Conservation (phyloP, 2,888 invertebrate genomes). For the Yponomeuta plumbellus region DNA sequence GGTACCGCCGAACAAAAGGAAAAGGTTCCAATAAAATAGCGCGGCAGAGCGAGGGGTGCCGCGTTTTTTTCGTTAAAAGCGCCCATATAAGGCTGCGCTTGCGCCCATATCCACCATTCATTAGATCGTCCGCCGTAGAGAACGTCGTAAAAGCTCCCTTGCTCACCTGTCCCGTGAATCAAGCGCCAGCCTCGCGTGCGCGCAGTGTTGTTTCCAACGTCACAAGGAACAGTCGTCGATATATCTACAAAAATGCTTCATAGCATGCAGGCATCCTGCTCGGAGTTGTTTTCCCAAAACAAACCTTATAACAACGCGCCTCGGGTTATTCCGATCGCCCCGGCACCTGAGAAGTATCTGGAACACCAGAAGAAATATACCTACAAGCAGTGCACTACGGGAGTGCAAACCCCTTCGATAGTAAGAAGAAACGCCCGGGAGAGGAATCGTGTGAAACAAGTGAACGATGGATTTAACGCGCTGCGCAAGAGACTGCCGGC, state of each 20-base stretch:
- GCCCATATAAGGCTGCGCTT: conserved; percentile 55
- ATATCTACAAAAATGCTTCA: conserved; percentile 41
- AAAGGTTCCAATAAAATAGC: conserved; percentile 30
- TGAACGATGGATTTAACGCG: conserved; percentile 93
- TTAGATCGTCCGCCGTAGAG: conserved; percentile 38
- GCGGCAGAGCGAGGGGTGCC: conserved; percentile 56
- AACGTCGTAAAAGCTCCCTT: conserved; percentile 32
- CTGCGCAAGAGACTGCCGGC: conserved; percentile 90
- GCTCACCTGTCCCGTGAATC: conserved; percentile 23
- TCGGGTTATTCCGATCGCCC: conserved; percentile 71
- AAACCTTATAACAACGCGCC: conserved; percentile 29
- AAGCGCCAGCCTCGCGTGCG: conserved; percentile 24
- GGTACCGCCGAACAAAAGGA: conserved; percentile 59
- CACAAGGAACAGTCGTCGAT: conserved; percentile 22
- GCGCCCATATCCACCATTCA: conserved; percentile 54
- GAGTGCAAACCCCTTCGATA: conserved; percentile 87
- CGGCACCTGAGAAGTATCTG: conserved; percentile 64
- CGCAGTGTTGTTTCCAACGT: conserved; percentile 22
- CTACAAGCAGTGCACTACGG: conserved; percentile 73
- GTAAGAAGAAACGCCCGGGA: conserved; percentile 95
- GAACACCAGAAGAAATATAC: conserved; percentile 78
- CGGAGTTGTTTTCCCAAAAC: conserved; percentile 31
- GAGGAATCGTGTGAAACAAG: conserved; percentile 95
- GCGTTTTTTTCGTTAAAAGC: conserved; percentile 59
- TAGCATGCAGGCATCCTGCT: conserved; percentile 35